A percentile compares a stretch with the other conserved stretches of the same genome.
These are phyloP conservation scores for Troides helena DNA, from an alignment of 2,888 invertebrate species.

Conservation along the genomic window DNA sequence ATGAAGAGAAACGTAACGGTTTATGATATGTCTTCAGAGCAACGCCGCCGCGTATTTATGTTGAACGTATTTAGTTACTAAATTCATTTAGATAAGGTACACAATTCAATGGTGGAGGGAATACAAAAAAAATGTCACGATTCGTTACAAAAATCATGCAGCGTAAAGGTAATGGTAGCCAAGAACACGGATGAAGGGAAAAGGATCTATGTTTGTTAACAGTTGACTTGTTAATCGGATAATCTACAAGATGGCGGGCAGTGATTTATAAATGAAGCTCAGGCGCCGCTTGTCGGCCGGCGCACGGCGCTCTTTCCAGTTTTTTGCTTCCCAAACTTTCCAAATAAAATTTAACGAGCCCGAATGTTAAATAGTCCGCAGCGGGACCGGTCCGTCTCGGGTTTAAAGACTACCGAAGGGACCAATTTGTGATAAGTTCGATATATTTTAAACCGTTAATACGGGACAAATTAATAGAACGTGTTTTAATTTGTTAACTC, in stretches of 20 bases:
- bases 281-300: conserved; percentile 60
- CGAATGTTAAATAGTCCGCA: conserved; percentile 28
- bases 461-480: conserved; percentile 13
- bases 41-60: conserved; percentile 1
- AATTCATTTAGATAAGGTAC: conserved; percentile 1
- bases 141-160: conserved; percentile 46
- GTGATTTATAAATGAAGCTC: conserved; percentile 65
- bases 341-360: conserved; percentile 36
- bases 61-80: conserved; percentile 6
- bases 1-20: conserved; percentile 38
- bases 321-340: conserved; percentile 53
- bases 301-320: conserved; percentile 41
- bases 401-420: conserved; percentile 21
- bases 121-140: conserved; percentile 24
- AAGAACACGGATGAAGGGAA: conserved; percentile 43
- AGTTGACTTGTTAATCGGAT: conserved; percentile 71
- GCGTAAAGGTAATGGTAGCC: conserved; percentile 61
- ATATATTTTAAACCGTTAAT: conserved; percentile 13
- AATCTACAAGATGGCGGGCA: conserved; percentile 66
- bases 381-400: conserved; percentile 18
- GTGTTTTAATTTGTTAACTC: conserved; percentile 4
- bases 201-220: conserved; percentile 57
- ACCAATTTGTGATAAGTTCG: conserved; percentile 21
- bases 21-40: conserved; percentile 42
- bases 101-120: conserved; percentile 2